Conservation (phyloP, 1,140 invertebrate genomes). For the Drosophila leontia region DNA sequence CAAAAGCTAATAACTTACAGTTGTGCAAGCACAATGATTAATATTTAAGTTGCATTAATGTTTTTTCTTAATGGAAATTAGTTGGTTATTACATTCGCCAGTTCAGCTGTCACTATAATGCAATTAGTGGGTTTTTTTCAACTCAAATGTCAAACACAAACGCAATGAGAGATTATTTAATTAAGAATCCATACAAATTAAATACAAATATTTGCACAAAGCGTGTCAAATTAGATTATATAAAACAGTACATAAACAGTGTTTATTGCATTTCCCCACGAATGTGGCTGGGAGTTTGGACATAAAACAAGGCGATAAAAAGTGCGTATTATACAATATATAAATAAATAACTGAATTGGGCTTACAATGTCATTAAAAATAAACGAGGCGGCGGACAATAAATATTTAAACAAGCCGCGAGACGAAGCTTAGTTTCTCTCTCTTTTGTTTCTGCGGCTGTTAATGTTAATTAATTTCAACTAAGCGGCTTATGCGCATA, state of each 20-base stretch:
- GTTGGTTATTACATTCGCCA: conserved; percentile 29
- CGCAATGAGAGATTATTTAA: conserved; percentile 52
- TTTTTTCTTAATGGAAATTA: conserved; percentile 7
- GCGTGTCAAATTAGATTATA: conserved; percentile 37
- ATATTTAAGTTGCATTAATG: conserved; percentile 9
- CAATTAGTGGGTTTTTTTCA: conserved; percentile 27
- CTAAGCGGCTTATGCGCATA: conserved; percentile 78
- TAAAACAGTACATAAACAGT: conserved; percentile 1
- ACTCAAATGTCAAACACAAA: conserved; percentile 32
- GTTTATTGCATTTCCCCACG: conserved; percentile 20
- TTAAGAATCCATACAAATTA: conserved; percentile 48
- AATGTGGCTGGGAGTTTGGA: background rate
- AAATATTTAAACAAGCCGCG: conserved; percentile 66
- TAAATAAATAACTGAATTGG: conserved; percentile 69
- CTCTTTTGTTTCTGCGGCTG: conserved; percentile 44
- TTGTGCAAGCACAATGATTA: conserved; percentile 18
- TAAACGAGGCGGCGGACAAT: conserved; percentile 57
- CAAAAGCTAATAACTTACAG: conserved; percentile 1
- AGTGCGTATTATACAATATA: conserved; percentile 9
- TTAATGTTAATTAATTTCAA: conserved; percentile 82
- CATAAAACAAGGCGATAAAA: conserved; percentile 16
- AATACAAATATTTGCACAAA: conserved; percentile 40
- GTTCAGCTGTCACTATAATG: conserved; percentile 30
- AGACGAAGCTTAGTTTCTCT: conserved; percentile 34
- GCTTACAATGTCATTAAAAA: conserved; percentile 80